Base-by-base conservation (phyloP, 2,797 vertebrate genomes). In the Gymnocypris eckloni region DNA sequence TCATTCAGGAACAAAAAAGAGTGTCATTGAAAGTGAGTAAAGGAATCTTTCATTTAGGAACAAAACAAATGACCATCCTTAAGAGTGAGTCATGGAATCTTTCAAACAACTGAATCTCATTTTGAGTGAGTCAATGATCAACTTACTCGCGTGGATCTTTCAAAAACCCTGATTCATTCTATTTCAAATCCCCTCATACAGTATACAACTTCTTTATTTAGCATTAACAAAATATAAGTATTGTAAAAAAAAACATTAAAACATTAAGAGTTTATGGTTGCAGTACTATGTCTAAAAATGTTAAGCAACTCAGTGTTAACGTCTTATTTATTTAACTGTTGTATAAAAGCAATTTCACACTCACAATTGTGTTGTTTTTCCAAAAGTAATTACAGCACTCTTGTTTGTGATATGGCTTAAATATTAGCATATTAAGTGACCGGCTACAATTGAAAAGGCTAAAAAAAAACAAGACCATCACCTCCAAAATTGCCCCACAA, bases 41-140 rank as follows among this genome's bases (percentile, higher is more conserved):
- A 11, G 22, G 33, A 64, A 15, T 79, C 59, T 48, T 79, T 79
- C 59, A 79, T 66, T 45, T 45, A n/a, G 37, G 10, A 43, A 80
- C 25, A 50, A 67, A 67, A 67, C 43, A 80, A 80, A 67, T 48
- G 3, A 50, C 25, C 48, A 6, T 66, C 43, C 3, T 48, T 16
- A 79, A 66, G 41, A 79, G 78, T 28, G n/a, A 79, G 41, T 67
- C 25, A 66, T 80, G 15, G 1, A 66, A 66, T 28, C 20, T 59
- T 59, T 48, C 59, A 48, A 66, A 66, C 22, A 43, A 67, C 15
- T 66, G 59, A 45, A n/a, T n/a, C 11, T 48, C 45, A 50, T 79
- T 79, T 45, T 45, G 22, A 25, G n/a, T 22, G 72, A 28, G 54
- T 78, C 54, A 5, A 3, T 78, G 10, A 59, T 48, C 12, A 80